Evolutionary conservation across 2,113 vertebrate species (phyloP).

Genomic region (Chaetodon trifascialis): DNA sequence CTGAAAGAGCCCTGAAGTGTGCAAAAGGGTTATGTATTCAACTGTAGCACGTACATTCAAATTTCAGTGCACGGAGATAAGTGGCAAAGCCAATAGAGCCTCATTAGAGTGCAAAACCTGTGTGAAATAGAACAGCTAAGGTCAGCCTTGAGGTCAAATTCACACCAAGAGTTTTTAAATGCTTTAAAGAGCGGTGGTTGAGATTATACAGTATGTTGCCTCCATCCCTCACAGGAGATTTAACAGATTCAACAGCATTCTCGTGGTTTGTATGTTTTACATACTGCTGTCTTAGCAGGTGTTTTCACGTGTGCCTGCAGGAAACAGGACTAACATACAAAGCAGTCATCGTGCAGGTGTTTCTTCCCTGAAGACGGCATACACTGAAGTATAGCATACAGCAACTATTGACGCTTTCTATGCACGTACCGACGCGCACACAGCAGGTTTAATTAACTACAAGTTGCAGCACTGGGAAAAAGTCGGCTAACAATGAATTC

Average conservation of each 20-base stretch:
- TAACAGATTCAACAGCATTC: constrained; percentile 11
- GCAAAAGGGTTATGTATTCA: neutral
- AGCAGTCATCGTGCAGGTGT: neutral
- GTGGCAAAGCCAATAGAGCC: constrained; percentile 12
- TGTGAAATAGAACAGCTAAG: constrained; percentile 23
- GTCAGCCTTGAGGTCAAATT: constrained; percentile 19
- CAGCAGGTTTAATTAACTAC: constrained; percentile 24
- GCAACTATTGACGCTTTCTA: neutral
- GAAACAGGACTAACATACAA: neutral
- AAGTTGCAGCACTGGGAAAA: constrained; percentile 6
- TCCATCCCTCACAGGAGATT: constrained; percentile 21
- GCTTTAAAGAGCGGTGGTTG: constrained; percentile 2
- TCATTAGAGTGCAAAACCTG: constrained; percentile 21
- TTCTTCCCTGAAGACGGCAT: neutral
- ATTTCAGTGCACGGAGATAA: neutral
- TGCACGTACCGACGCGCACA: neutral
- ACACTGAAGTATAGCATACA: neutral
- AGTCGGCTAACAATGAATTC: neutral
- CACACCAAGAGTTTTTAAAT: constrained; percentile 17
- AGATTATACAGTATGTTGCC: constrained; percentile 15
- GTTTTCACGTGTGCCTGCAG: constrained; percentile 4
- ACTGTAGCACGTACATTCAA: neutral
- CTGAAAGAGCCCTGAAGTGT: neutral
- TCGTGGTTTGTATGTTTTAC: constrained; percentile 20
- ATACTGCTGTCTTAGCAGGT: constrained; percentile 10